Evolutionary conservation across 2,888 invertebrate species (phyloP), one percentile per base, ranked within the genome.

Genomic region (Scaptomyza parva): DNA sequence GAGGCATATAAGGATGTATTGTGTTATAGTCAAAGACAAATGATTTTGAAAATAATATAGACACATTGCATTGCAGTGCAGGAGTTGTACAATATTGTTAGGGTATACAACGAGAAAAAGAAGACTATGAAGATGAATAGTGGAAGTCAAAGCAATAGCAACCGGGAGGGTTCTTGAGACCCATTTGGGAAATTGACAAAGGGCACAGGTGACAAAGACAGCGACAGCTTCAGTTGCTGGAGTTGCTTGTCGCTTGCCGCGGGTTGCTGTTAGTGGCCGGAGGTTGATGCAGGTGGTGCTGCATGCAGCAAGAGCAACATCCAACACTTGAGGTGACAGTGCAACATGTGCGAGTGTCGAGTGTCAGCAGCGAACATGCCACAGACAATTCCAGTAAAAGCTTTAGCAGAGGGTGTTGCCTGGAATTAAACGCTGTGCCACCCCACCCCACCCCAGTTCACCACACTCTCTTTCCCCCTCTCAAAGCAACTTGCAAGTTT

Each of bases 151-250:
- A 60, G 54, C 58, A 33, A 39, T 50, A 39, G 43, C 48, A 55
- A 50, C 57, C 40, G 35, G 24, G 20, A 28, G 41, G 39, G 51
- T 17, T 60, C 53, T 47, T 50, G 55, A 69, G 69, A 67, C 55
- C 76, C 89, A 89, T 89, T 88, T 87, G 70, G 76, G 63, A 88
- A 87, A 89, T 88, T 87, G 87, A 87, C 72, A 78, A 80, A 85
- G 76, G 66, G 61, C 76, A 76, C 76, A 84, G 81, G 70, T 86
- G 76, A 61, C 41, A 58, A 22, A 51, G 62, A 53, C 66, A 43
- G 47, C 44, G 40, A 20, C 33, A 22, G 50, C 54, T 47, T 40
- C 37, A 51, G 33, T 30, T 50, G 37, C 40, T 61, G 40, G 39
- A 43, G 62, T 39, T 63, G 33, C 22, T n/a, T 35, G 33, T 20